These are phyloP conservation scores for Xiphophorus couchianus DNA, from an alignment of 2,113 vertebrate species.

Conservation along the genomic window DNA sequence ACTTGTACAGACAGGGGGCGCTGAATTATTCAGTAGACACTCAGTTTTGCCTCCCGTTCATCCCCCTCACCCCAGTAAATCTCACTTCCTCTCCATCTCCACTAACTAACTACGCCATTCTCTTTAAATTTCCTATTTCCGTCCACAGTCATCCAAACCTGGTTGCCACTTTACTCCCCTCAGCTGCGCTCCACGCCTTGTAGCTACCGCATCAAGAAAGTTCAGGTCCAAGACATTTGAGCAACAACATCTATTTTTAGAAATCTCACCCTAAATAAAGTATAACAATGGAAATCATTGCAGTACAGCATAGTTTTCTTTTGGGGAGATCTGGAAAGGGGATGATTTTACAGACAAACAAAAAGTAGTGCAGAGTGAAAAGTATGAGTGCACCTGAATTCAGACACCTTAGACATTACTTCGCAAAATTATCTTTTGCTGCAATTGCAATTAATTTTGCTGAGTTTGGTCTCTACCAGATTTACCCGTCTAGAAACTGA, in stretches of 20 bases:
- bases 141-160: constrained; percentile 32
- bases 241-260: constrained; percentile 12
- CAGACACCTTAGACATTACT: too few species aligned
- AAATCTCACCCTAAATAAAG: constrained; percentile 10
- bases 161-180: background rate
- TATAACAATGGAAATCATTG: constrained; percentile 22
- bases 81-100: constrained; percentile 53
- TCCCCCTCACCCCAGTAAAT: constrained; percentile 57
- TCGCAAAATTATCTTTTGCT: too few species aligned
- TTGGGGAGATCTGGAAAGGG: too few species aligned
- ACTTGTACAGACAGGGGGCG: constrained; percentile 74
- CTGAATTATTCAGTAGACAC: constrained; percentile 81
- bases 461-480: too few species aligned
- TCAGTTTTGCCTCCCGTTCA: constrained; percentile 49
- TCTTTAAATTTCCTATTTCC: constrained; percentile 54
- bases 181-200: constrained; percentile 9
- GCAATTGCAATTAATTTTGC: too few species aligned
- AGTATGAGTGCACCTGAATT: too few species aligned
- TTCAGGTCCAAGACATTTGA: constrained; percentile 4
- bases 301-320: background rate
- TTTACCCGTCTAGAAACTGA: too few species aligned
- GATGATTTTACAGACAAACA: too few species aligned
- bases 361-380: too few species aligned
- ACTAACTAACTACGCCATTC: constrained; percentile 35
- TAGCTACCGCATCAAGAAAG: constrained; percentile 1